phyloP scores from a whole-genome alignment of 2,888 invertebrate species.

The Leptothorax acervorum region DNA sequence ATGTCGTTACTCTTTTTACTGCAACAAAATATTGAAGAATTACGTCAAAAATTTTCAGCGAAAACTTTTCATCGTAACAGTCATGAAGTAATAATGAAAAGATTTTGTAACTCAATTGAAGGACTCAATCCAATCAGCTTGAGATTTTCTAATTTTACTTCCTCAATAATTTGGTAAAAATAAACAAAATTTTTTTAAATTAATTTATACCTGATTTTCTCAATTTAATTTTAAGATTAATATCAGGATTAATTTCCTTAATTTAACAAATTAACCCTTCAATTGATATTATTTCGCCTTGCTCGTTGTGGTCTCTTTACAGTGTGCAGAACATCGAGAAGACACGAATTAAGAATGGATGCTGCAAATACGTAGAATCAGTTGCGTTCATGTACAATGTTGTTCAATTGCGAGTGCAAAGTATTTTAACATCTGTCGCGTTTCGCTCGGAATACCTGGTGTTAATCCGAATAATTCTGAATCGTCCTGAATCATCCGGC shows the following conservation, averaged over 20 bases:
- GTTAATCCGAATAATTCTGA: background rate
- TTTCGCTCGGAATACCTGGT: background rate
- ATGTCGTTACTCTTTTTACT: conserved; percentile 91
- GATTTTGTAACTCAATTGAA: conserved; percentile 19
- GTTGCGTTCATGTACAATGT: conserved; percentile 1
- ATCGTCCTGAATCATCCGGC: background rate
- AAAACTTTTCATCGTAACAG: background rate
- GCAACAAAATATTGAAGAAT: conserved; percentile 81
- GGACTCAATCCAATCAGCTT: background rate
- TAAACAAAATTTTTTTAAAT: background rate
- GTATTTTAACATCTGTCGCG: conserved; percentile 36
- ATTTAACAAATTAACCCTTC: conserved; percentile 3
- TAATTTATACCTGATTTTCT: background rate
- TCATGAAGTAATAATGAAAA: background rate
- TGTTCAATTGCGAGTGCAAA: conserved; percentile 22
- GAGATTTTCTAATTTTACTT: background rate
- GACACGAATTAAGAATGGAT: background rate
- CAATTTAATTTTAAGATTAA: background rate
- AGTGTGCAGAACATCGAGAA: conserved; percentile 27
- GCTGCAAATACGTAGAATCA: background rate
- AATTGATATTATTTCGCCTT: conserved; percentile 5
- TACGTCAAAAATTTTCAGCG: background rate
- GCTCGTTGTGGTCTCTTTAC: background rate
- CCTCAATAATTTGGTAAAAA: background rate
- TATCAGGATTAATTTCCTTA: background rate